A percentile compares a stretch with the other conserved stretches of the same genome.
phyloP scores from a whole-genome alignment of 2,113 vertebrate genomes.

The Phalacrocorax pelagicus region DNA sequence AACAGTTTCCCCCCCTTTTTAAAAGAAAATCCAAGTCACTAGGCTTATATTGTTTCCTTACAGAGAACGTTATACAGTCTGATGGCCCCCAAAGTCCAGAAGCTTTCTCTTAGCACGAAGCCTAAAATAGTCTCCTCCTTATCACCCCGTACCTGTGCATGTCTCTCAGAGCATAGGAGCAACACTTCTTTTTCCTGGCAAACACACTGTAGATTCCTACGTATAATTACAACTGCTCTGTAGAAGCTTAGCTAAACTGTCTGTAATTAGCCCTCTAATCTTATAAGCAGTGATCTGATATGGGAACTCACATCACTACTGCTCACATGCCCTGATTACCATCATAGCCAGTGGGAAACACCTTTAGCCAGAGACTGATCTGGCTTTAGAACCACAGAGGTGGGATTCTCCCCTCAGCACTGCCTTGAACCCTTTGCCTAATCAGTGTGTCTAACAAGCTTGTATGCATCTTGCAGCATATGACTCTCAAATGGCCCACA shows the following conservation, averaged over 20 bases:
- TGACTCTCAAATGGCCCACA: rapidly evolving
- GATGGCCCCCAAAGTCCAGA: not conserved
- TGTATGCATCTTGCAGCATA: not conserved
- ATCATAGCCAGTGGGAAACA: not conserved
- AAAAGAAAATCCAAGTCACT: not conserved
- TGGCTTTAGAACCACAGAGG: not conserved
- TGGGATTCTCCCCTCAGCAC: not conserved
- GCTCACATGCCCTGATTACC: not conserved
- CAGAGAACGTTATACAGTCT: not conserved
- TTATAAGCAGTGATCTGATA: not conserved
- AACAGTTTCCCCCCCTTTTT: not conserved
- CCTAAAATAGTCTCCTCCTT: not conserved
- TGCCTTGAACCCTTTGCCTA: not conserved
- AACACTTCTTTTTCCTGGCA: not conserved
- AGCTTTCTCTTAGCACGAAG: not conserved
- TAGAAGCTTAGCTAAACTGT: not conserved
- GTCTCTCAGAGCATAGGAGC: rapidly evolving
- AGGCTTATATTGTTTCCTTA: not conserved
- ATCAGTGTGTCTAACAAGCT: not conserved
- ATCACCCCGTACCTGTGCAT: too few species aligned
- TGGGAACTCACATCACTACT: rapidly evolving
- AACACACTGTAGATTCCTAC: not conserved
- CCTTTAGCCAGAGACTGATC: not conserved
- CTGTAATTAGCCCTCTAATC: not conserved
- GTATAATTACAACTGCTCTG: not conserved